Evolutionary conservation across 2,888 invertebrate species (phyloP), one percentile per base, ranked within the genome.

Genomic region (Celastrina argiolus): DNA sequence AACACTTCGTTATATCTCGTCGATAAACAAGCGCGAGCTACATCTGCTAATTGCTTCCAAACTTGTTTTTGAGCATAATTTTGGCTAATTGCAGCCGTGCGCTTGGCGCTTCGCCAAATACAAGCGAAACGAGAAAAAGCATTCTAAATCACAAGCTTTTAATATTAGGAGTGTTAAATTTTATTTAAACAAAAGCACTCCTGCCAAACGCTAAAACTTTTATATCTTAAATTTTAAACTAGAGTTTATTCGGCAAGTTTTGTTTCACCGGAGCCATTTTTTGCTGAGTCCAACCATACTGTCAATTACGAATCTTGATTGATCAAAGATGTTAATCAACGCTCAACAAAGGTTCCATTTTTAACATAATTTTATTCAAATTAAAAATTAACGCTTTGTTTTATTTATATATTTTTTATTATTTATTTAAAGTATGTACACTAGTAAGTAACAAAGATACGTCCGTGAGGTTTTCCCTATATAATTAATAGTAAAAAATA

Each of bases 41-140:
- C 87, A 87, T 85, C 86, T 85, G 84, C 84, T 87, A 88, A 89
- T 88, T 88, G 84, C 85, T 87, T 81, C 80, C 72, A 78, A 87
- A 87, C 83, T 88, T 88, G 88, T 89, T 90, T 88, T 88, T 82
- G 82, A 83, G 82, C 84, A 88, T 87, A 85, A 88, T 88, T 89
- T 87, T 80, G 82, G 87, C 87, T 89, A 90, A 90, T 88, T 88
- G 87, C 87, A 80, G 78, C 78, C 81, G 82, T 78, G 82, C 79
- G 79, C 81, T 85, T 80, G 88, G 88, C 84, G 72, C 72, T 64
- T 72, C 72, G 85, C 87, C 88, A 87, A 81, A 78, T 77, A 74
- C 74, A 72, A 78, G 78, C 78, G 73, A 74, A 76, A 74, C 77
- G 74, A 75, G 76, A 79, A 81, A 82, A 80, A 77, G 76, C 78